These are phyloP conservation scores for Cyclargus thomasi DNA, from an alignment of 1,140 invertebrate genomes.

Conservation along the genomic window DNA sequence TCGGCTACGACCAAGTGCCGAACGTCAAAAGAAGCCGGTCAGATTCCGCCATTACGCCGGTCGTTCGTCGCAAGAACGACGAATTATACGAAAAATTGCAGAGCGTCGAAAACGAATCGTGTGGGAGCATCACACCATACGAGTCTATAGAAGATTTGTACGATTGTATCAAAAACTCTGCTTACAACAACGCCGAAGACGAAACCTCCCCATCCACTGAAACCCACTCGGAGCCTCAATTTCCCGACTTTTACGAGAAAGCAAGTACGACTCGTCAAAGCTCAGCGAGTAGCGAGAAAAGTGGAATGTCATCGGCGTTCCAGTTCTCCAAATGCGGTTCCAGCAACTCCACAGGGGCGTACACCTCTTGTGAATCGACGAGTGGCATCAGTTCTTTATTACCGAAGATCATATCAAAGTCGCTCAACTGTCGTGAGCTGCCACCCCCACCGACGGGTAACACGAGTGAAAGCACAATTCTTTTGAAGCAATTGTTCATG, in stretches of 20 bases:
- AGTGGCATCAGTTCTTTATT: slow-evolving; percentile 58
- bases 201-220: slow-evolving; percentile 63
- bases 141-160: slow-evolving; percentile 73
- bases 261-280: slow-evolving; percentile 58
- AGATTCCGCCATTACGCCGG: slow-evolving; percentile 62
- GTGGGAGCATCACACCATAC: slow-evolving; percentile 67
- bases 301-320: slow-evolving; percentile 63
- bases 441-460: slow-evolving; percentile 50
- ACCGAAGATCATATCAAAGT: slow-evolving; percentile 50
- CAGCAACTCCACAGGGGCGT: slow-evolving; percentile 60
- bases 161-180: slow-evolving; percentile 67
- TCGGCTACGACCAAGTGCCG: slow-evolving; percentile 64
- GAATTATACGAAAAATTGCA: slow-evolving; percentile 64
- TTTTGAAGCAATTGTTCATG: slow-evolving; percentile 68
- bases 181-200: slow-evolving; percentile 50
- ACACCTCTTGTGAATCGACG: slow-evolving; percentile 63
- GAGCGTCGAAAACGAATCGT: slow-evolving; percentile 56
- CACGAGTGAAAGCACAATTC: slow-evolving; percentile 59
- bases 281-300: slow-evolving; percentile 64
- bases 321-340: slow-evolving; percentile 69
- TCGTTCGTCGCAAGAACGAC: slow-evolving; percentile 48
- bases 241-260: slow-evolving; percentile 60
- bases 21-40: slow-evolving; percentile 65
- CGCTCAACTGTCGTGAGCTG: slow-evolving; percentile 53
- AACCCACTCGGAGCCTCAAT: slow-evolving; percentile 59